These are phyloP conservation scores for Cephus pygmeus DNA, from an alignment of 2,888 invertebrate genomes.

Conservation along the genomic window DNA sequence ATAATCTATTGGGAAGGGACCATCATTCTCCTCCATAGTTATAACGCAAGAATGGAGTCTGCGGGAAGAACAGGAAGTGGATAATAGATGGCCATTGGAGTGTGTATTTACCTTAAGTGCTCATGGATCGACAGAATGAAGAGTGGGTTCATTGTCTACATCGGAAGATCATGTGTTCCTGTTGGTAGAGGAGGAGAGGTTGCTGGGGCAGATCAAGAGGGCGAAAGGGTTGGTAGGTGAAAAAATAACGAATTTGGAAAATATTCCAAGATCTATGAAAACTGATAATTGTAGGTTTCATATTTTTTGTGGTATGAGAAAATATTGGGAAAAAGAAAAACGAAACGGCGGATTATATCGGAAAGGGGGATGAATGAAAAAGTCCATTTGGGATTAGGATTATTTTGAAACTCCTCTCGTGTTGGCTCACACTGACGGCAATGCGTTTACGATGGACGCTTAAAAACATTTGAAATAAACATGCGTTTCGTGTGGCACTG, in stretches of 20 bases:
- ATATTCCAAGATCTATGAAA: too few relatives aligned
- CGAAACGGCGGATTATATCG: too few relatives aligned
- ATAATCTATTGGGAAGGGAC: neutral
- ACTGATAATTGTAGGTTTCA: too few relatives aligned
- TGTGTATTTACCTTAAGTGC: neutral
- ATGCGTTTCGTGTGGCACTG: constrained; percentile 12
- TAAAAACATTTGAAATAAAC: constrained; percentile 9
- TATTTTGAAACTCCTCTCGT: too few relatives aligned
- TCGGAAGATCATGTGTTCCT: constrained; percentile 9
- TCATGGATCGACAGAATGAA: constrained; percentile 48
- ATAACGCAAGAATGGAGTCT: neutral
- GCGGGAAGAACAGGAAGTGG: constrained; percentile 1
- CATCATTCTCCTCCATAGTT: neutral
- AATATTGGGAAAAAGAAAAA: too few relatives aligned
- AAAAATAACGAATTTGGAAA: too few relatives aligned
- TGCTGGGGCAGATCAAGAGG: neutral
- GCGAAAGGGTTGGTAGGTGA: too few relatives aligned
- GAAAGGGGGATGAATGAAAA: too few relatives aligned
- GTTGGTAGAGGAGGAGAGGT: neutral
- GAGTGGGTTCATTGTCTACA: constrained; percentile 49
- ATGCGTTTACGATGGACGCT: neutral
- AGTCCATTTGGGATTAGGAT: too few relatives aligned
- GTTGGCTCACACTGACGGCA: too few relatives aligned
- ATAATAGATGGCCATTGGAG: constrained; percentile 1
- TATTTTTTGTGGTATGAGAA: too few relatives aligned